Conservation (phyloP, 2,113 vertebrate genomes). For the Plecotus auritus region DNA sequence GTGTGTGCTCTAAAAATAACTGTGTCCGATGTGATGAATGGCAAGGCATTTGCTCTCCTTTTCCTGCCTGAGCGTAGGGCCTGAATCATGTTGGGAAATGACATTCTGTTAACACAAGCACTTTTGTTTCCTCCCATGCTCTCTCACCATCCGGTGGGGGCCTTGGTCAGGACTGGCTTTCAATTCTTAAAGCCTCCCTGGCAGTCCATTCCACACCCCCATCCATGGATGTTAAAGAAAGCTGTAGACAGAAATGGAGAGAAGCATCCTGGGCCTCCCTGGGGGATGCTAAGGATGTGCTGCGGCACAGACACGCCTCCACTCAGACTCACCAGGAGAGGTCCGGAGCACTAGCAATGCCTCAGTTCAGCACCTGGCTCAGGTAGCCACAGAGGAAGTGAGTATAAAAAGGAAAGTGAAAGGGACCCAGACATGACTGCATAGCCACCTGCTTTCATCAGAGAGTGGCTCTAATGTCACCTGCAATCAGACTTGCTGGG, state of each 20-base stretch:
- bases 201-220: not conserved
- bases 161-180: conserved; percentile 34
- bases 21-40: conserved; percentile 61
- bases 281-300: not conserved
- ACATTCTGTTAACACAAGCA: conserved; percentile 76
- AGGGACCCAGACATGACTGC: not conserved
- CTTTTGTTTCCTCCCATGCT: conserved; percentile 66
- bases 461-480: not conserved
- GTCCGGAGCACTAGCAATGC: not conserved
- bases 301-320: not conserved
- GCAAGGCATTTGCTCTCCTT: conserved; percentile 62
- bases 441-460: not conserved
- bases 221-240: conserved; percentile 12
- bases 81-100: conserved; percentile 74
- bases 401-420: not conserved
- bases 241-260: not conserved
- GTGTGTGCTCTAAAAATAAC: conserved; percentile 71
- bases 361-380: not conserved
- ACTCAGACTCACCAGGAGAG: too few species aligned
- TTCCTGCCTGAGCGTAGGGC: conserved; percentile 51
- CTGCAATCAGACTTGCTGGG: not conserved
- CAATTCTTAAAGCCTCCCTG: conserved; percentile 47
- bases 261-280: not conserved
- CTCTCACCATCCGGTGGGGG: conserved; percentile 53
- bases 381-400: not conserved